A percentile compares a stretch with the other conserved stretches of the same genome.
These are phyloP conservation scores for Hydrozoanthus gracilis DNA, from an alignment of 92 coral and sea anemone species.

Conservation along the genomic window DNA sequence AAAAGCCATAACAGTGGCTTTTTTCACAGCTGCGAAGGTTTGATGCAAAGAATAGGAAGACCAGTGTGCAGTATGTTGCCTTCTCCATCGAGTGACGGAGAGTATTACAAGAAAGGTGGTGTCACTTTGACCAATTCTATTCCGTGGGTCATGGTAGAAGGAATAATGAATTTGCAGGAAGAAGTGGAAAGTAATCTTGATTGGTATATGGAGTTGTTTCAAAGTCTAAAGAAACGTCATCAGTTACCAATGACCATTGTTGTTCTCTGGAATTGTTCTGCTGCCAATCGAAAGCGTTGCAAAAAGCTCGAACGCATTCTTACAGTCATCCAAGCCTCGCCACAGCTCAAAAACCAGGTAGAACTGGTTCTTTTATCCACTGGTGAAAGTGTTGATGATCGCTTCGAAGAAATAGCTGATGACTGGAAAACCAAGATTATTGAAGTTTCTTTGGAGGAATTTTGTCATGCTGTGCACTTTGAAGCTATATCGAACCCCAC, in stretches of 20 bases:
- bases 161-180: conserved; percentile 54
- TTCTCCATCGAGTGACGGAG: too few relatives aligned
- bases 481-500: conserved; percentile 45
- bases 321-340: conserved; percentile 40
- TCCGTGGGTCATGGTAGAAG: conserved; percentile 76
- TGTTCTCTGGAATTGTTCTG: conserved; percentile 54
- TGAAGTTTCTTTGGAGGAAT: conserved; percentile 42
- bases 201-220: conserved; percentile 63
- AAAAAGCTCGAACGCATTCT: conserved; percentile 52
- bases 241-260: conserved; percentile 57
- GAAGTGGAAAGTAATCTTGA: conserved; percentile 44
- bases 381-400: conserved; percentile 19
- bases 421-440: conserved; percentile 55
- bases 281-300: conserved; percentile 40
- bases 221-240: conserved; percentile 54
- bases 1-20: conserved; percentile 53
- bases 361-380: conserved; percentile 55
- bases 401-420: conserved; percentile 64
- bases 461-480: conserved; percentile 57
- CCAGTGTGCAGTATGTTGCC: conserved; percentile 75
- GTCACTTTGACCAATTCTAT: background rate
- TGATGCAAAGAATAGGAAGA: conserved; percentile 55
- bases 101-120: too few relatives aligned
- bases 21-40: conserved; percentile 49
- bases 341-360: conserved; percentile 26